Conservation (phyloP, 2,888 invertebrate species). For the Leistus spinibarbis region DNA sequence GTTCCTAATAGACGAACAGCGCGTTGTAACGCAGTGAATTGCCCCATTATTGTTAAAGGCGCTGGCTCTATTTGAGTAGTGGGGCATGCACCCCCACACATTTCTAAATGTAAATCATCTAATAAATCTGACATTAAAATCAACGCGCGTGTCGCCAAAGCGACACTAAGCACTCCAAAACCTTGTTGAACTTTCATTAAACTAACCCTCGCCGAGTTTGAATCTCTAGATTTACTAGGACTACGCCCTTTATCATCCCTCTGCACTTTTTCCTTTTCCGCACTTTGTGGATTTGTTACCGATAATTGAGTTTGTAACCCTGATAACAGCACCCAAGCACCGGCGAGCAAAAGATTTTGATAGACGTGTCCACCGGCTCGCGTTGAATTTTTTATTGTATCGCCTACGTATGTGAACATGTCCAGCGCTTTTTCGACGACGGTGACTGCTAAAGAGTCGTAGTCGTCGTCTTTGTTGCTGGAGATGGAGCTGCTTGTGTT, state of each 20-base stretch:
- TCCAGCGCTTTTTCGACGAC: slow-evolving; percentile 89
- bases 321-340: slow-evolving; percentile 85
- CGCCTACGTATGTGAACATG: slow-evolving; percentile 81
- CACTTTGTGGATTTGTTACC: slow-evolving; percentile 61
- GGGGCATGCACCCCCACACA: slow-evolving; percentile 55
- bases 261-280: slow-evolving; percentile 55
- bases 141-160: slow-evolving; percentile 84
- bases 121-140: slow-evolving; percentile 75
- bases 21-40: slow-evolving; percentile 72
- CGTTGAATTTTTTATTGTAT: slow-evolving; percentile 81
- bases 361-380: slow-evolving; percentile 85
- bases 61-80: slow-evolving; percentile 61
- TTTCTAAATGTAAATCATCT: slow-evolving; percentile 78
- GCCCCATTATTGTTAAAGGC: slow-evolving; percentile 67
- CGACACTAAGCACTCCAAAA: slow-evolving; percentile 87
- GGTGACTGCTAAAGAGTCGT: slow-evolving; percentile 79
- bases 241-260: slow-evolving; percentile 66
- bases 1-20: slow-evolving; percentile 73
- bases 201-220: slow-evolving; percentile 66
- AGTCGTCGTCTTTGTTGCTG: slow-evolving; percentile 69
- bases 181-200: slow-evolving; percentile 83
- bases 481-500: slow-evolving; percentile 45
- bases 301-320: slow-evolving; percentile 85
- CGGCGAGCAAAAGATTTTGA: slow-evolving; percentile 88
- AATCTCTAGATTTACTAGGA: slow-evolving; percentile 64